These are phyloP conservation scores for Ciconia boyciana DNA, from an alignment of 2,113 vertebrate genomes.

Conservation along the genomic window DNA sequence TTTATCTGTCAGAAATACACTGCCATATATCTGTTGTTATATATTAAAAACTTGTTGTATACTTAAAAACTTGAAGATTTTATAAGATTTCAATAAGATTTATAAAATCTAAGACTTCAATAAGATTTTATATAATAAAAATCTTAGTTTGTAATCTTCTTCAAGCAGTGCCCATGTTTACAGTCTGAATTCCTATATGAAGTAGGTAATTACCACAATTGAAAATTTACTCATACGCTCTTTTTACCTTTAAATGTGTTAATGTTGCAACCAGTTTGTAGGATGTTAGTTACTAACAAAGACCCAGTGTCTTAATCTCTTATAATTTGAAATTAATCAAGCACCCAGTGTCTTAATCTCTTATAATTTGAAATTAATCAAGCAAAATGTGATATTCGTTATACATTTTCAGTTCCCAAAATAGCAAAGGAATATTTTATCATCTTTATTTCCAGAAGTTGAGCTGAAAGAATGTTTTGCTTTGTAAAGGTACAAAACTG, in stretches of 20 bases:
- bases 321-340: neutral
- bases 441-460: neutral
- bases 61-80: too few species aligned
- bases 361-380: neutral
- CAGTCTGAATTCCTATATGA: neutral
- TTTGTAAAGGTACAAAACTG: neutral
- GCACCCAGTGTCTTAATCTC: neutral
- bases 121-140: neutral
- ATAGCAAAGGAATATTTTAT: neutral
- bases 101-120: too few species aligned
- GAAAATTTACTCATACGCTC: neutral
- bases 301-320: neutral
- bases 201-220: neutral
- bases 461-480: neutral
- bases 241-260: neutral
- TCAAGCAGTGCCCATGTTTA: neutral
- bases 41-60: neutral
- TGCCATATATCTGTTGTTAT: neutral
- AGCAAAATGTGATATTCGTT: neutral
- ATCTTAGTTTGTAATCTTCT: neutral
- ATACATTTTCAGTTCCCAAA: neutral
- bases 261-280: neutral
- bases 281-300: neutral
- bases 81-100: too few species aligned
- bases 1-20: neutral